phyloP scores from a whole-genome alignment of 2,888 invertebrate genomes.

The Homarus gammarus region DNA sequence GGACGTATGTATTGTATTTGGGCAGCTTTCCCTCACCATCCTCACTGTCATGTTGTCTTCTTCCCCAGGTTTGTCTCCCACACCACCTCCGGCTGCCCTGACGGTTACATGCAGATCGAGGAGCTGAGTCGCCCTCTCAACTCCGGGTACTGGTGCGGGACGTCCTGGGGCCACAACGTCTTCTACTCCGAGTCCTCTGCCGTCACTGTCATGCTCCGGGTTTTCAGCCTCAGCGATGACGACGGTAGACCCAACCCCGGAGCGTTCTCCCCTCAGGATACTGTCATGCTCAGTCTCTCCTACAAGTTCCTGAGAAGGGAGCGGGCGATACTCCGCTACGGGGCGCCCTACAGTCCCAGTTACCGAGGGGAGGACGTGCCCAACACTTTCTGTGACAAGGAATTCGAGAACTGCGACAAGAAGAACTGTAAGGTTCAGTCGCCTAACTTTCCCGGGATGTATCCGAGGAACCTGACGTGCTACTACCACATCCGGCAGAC shows the following conservation, averaged over 20 bases:
- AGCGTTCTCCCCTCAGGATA: conserved; percentile 64
- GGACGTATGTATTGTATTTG: too few species aligned
- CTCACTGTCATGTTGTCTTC: too few species aligned
- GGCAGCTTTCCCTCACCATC: too few species aligned
- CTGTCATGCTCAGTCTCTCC: conserved; percentile 67
- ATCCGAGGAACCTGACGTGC: conserved; percentile 89
- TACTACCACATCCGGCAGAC: conserved; percentile 75
- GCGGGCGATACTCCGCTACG: conserved; percentile 76
- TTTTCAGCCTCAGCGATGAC: conserved; percentile 81
- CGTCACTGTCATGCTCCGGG: conserved; percentile 87
- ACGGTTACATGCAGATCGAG: conserved; percentile 81
- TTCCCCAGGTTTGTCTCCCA: conserved; percentile 91
- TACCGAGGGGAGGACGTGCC: conserved; percentile 88
- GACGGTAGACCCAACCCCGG: conserved; percentile 32
- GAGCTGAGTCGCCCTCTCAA: conserved; percentile 73
- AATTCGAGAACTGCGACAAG: conserved; percentile 88
- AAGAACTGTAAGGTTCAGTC: conserved; percentile 88
- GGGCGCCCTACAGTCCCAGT: conserved; percentile 81
- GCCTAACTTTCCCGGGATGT: conserved; percentile 94
- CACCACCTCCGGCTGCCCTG: conserved; percentile 89
- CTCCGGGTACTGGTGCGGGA: conserved; percentile 85
- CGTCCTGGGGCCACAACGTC: conserved; percentile 91
- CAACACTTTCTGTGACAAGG: conserved; percentile 88
- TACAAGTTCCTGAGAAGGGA: conserved; percentile 75
- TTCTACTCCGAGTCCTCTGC: conserved; percentile 91